Evolutionary conservation across 2,888 invertebrate genomes (phyloP).

Genomic region (Limnephilus marmoratus): DNA sequence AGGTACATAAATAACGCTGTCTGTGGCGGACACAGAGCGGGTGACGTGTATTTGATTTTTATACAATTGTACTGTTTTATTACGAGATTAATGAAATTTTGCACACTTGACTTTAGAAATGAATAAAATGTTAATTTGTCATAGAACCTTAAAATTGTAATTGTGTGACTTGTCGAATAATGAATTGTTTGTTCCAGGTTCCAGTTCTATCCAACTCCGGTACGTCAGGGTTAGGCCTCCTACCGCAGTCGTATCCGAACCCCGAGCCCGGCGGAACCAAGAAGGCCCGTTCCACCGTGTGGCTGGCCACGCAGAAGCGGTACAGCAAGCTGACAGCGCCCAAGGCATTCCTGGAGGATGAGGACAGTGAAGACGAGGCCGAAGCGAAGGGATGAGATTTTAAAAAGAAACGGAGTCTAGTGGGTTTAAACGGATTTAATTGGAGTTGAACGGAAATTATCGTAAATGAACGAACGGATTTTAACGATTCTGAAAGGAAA

Average conservation of each 20-base stretch:
- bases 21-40: too few relatives aligned
- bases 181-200: slow-evolving; percentile 74
- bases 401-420: background rate
- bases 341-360: slow-evolving; percentile 65
- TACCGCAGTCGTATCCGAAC: slow-evolving; percentile 63
- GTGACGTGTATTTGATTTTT: too few relatives aligned
- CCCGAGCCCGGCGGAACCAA: slow-evolving; percentile 70
- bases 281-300: slow-evolving; percentile 71
- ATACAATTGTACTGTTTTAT: background rate
- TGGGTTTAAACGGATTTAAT: background rate
- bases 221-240: slow-evolving; percentile 80
- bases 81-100: too few relatives aligned
- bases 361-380: slow-evolving; percentile 57
- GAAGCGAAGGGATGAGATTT: background rate
- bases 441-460: too few relatives aligned
- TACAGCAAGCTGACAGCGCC: slow-evolving; percentile 70
- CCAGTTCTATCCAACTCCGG: slow-evolving; percentile 79
- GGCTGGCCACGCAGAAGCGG: slow-evolving; percentile 70
- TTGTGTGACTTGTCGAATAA: background rate
- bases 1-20: too few relatives aligned
- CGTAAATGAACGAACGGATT: background rate
- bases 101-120: too few relatives aligned
- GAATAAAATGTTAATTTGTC: too few relatives aligned
- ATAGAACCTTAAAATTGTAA: too few relatives aligned
- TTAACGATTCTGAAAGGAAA: background rate